Conservation (phyloP, 2,113 vertebrate species). For the Hemicordylus capensis region DNA sequence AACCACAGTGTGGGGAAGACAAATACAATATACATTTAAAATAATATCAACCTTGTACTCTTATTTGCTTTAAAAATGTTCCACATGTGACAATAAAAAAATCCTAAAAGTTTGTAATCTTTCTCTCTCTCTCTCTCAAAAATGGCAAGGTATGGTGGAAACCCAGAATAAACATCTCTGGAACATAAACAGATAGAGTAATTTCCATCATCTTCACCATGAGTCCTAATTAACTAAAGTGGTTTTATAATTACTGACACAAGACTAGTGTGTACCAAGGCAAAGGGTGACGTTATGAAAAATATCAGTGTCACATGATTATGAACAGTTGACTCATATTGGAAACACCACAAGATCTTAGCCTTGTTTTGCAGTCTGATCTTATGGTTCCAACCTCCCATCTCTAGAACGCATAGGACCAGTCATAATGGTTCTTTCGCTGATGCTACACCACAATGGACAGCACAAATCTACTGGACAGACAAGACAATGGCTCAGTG, state of each 20-base stretch:
- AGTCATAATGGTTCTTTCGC: not conserved
- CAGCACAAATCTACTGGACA: not conserved
- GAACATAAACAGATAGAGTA: constrained; percentile 67
- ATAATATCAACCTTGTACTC: constrained; percentile 83
- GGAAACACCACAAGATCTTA: constrained; percentile 48
- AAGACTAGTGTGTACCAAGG: constrained; percentile 32
- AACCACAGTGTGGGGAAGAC: constrained; percentile 82
- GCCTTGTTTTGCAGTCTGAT: constrained; percentile 24
- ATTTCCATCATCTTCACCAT: constrained; percentile 60
- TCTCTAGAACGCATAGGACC: not conserved
- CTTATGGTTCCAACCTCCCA: not conserved
- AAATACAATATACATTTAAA: constrained; percentile 87
- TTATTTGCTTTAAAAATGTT: constrained; percentile 79
- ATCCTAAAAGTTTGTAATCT: constrained; percentile 51
- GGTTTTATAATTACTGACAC: constrained; percentile 49
- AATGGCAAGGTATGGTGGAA: constrained; percentile 46
- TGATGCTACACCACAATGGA: not conserved
- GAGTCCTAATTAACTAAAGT: not conserved
- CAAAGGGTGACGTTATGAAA: not conserved
- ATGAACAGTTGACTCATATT: constrained; percentile 49
- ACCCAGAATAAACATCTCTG: constrained; percentile 47
- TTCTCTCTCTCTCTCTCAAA: constrained; percentile 14
- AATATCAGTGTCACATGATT: constrained; percentile 12
- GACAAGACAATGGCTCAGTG: not conserved
- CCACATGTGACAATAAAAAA: constrained; percentile 77